These are phyloP conservation scores for Xylocopa sonorina DNA, from an alignment of 1,140 invertebrate genomes.

Conservation along the genomic window DNA sequence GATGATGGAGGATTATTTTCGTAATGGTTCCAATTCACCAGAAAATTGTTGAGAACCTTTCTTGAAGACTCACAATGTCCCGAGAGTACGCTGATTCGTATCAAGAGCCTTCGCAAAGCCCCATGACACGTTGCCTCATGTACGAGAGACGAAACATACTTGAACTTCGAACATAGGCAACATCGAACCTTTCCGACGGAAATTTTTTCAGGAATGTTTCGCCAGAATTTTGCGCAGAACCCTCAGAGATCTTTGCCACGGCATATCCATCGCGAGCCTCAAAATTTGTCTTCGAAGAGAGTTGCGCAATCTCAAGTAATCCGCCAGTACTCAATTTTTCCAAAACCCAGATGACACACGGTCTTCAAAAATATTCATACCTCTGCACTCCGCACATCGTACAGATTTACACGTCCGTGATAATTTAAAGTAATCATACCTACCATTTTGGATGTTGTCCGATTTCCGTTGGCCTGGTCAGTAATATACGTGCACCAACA, in stretches of 20 bases:
- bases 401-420: slow-evolving; percentile 40
- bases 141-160: slow-evolving; percentile 66
- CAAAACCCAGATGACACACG: background rate
- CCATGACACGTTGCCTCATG: slow-evolving; percentile 70
- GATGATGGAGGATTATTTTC: background rate
- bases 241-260: background rate
- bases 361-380: slow-evolving; percentile 72
- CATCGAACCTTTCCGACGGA: slow-evolving; percentile 35
- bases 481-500: slow-evolving; percentile 90
- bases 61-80: slow-evolving; percentile 48
- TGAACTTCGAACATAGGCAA: slow-evolving; percentile 49
- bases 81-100: slow-evolving; percentile 43
- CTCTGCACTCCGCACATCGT: slow-evolving; percentile 10
- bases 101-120: slow-evolving; percentile 27
- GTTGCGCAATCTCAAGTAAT: slow-evolving; percentile 80
- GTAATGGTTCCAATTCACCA: background rate
- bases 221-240: slow-evolving; percentile 18
- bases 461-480: slow-evolving; percentile 87
- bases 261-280: slow-evolving; percentile 35
- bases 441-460: slow-evolving; percentile 93
- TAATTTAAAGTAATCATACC: slow-evolving; percentile 79
- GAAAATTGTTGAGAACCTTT: background rate
- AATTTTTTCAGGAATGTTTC: slow-evolving; percentile 30
- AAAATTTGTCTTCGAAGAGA: slow-evolving; percentile 46
- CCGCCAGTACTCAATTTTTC: slow-evolving; percentile 60